Percentiles rank a stretch among this genome's conserved stretches.
Evolutionary conservation across 2,797 vertebrate genomes (phyloP).

Genomic region (Cyprinella venusta): DNA sequence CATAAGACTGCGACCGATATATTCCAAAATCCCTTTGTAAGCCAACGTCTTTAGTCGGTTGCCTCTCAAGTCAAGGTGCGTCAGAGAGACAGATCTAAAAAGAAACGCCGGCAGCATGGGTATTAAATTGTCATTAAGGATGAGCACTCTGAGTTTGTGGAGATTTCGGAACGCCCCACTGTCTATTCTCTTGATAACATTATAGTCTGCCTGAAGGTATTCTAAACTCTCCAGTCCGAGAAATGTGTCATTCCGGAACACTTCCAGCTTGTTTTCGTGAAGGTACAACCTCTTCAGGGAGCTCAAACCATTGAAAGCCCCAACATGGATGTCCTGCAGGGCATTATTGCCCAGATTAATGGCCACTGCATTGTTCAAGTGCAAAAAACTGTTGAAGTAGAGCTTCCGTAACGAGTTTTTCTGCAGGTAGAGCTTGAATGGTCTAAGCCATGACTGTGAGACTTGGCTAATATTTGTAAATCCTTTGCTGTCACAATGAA

Average conservation of each 20-base stretch:
- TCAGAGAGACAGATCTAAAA: constrained; percentile 85
- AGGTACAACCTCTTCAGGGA: constrained; percentile 94
- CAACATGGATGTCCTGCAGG: constrained; percentile 97
- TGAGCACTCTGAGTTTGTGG: constrained; percentile 96
- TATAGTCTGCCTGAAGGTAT: constrained; percentile 99
- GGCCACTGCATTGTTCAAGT: constrained; percentile 98
- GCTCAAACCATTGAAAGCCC: constrained; percentile 94
- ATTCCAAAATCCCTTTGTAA: constrained; percentile 95
- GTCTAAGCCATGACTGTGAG: constrained; percentile 87
- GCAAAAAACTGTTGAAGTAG: constrained; percentile 98
- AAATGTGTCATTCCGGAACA: constrained; percentile 97
- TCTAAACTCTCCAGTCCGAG: constrained; percentile 96
- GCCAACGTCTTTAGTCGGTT: constrained; percentile 97
- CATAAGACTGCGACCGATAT: constrained; percentile 92
- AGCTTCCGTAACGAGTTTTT: constrained; percentile 97
- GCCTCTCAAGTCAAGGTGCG: constrained; percentile 97
- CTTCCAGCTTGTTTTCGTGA: constrained; percentile 98
- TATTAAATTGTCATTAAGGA: constrained; percentile 99
- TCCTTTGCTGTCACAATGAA: constrained; percentile 96
- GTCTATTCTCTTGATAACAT: constrained; percentile 97
- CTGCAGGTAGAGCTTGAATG: constrained; percentile 98
- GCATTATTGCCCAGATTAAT: constrained; percentile 99
- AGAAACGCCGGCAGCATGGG: constrained; percentile 87
- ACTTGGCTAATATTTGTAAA: constrained; percentile 90
- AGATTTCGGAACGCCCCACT: constrained; percentile 95